phyloP scores from a whole-genome alignment of 2,113 vertebrate species.

The Pseudorectes ferrugineus region DNA sequence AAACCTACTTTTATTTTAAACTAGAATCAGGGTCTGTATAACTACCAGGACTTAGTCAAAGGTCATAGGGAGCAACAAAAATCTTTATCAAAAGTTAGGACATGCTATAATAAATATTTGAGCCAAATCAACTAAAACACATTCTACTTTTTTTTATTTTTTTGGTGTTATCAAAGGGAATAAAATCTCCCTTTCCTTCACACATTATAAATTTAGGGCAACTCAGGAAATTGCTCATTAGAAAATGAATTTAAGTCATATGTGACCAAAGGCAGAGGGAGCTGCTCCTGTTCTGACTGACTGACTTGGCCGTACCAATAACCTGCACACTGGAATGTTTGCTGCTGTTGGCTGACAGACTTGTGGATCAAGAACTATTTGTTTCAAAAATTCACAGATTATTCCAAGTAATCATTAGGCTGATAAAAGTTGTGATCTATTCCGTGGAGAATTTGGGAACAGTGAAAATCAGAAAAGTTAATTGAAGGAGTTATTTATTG shows the following conservation, averaged over 20 bases:
- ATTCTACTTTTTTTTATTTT: not conserved
- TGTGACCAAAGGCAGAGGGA: constrained; percentile 6
- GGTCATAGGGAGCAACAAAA: not conserved
- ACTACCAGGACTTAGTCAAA: not conserved
- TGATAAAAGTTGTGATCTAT: not conserved
- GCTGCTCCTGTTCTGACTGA: not conserved
- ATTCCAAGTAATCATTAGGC: not conserved
- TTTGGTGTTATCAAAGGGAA: not conserved
- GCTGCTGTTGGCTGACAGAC: not conserved
- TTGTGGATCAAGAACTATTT: not conserved
- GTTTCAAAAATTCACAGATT: not conserved
- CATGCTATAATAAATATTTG: not conserved
- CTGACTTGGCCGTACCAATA: not conserved
- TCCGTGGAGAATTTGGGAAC: not conserved
- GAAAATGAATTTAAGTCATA: constrained; percentile 39
- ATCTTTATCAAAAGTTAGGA: not conserved
- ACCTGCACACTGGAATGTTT: not conserved
- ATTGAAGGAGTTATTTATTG: not conserved
- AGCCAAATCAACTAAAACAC: not conserved
- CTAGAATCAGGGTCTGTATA: not conserved
- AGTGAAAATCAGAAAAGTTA: not conserved
- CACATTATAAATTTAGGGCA: constrained; percentile 16
- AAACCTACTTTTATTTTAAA: constrained; percentile 16
- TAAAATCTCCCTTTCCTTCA: not conserved
- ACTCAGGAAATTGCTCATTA: constrained; percentile 43